Evolutionary conservation across 2,113 vertebrate species (phyloP), one percentile per base, ranked within the genome.

Genomic region (Salvelinus sp.): DNA sequence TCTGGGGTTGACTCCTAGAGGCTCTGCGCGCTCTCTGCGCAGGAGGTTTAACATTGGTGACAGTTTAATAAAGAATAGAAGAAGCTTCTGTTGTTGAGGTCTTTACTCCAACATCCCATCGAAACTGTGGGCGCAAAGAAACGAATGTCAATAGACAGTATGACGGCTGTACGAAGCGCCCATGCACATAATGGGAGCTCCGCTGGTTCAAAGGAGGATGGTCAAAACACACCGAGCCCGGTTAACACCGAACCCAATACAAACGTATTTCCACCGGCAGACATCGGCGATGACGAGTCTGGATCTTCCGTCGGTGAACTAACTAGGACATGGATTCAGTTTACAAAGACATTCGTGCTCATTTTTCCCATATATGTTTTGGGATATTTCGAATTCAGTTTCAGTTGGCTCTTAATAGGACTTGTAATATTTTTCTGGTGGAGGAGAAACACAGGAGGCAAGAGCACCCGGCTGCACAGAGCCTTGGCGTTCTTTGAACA

Each of bases 341-440:
- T 98, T 28, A 95, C 92, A 71, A 95, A 96, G 89, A 95, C 95
- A 38, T 98, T 98, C 68, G 93, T 92, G 65, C 69, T 98, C 71
- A 90, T 98, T 65, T 93, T 98, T 73, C 97, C 97, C 0, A 95
- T 98, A 71, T 98, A 98, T 25, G 30, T 95, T 44, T 76, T 98
- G 84, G 97, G 97, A 60, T 98, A 97, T 89, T 92, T 98, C 67
- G 97, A 95, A 78, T 93, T 98, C 89, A 98, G 97, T 86, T 98
- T 98, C 90, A 98, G 96, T 85, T 98, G 97, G 97, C 93, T 98
- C 4, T 93, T 98, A 68, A 90, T 98, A 58, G 96, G 92, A 4
- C 93, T 98, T 3, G 93, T 92, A 47, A 74, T 89, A 79, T 89
- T 98, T 64, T 95, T 95, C 87, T 95, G 95, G 88, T 95, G 94